A percentile compares a stretch with the other conserved stretches of the same genome.
Conservation (phyloP, 2,113 vertebrate genomes). For the Hiodon alosoides region DNA sequence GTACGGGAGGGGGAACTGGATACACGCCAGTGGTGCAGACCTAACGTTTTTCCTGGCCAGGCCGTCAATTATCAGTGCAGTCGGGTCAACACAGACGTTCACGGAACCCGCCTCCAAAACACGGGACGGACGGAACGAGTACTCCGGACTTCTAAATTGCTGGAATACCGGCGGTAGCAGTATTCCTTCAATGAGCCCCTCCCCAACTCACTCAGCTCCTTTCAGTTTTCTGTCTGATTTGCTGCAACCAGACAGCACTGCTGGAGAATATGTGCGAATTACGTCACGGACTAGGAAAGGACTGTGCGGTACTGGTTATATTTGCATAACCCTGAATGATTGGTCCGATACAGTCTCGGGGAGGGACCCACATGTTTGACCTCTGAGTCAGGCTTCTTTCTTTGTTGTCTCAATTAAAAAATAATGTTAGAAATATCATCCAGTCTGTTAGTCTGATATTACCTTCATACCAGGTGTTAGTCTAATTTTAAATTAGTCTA, state of each 20-base stretch:
- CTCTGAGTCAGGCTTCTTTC: slow-evolving; percentile 4
- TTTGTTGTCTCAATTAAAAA: slow-evolving; percentile 17
- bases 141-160: slow-evolving; percentile 55
- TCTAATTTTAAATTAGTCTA: no score
- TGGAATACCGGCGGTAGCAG: slow-evolving; percentile 64
- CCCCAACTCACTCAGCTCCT: slow-evolving; percentile 67
- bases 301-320: slow-evolving; percentile 55
- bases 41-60: slow-evolving; percentile 20
- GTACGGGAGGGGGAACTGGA: slow-evolving; percentile 47
- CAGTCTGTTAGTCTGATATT: no score
- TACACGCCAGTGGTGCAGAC: slow-evolving; percentile 42
- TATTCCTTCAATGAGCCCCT: slow-evolving; percentile 74
- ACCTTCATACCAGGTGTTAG: no score
- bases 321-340: slow-evolving; percentile 60
- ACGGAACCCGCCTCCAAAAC: slow-evolving; percentile 40
- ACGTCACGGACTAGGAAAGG: slow-evolving; percentile 69
- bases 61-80: slow-evolving; percentile 12
- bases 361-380: neutral
- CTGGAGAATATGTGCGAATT: slow-evolving; percentile 64
- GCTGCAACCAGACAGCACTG: slow-evolving; percentile 73
- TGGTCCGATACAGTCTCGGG: slow-evolving; percentile 45
- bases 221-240: slow-evolving; percentile 70
- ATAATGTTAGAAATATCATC: neutral
- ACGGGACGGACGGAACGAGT: slow-evolving; percentile 23
- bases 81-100: slow-evolving; percentile 18